phyloP scores from a whole-genome alignment of 2,888 invertebrate species.

The Baccha elongata region DNA sequence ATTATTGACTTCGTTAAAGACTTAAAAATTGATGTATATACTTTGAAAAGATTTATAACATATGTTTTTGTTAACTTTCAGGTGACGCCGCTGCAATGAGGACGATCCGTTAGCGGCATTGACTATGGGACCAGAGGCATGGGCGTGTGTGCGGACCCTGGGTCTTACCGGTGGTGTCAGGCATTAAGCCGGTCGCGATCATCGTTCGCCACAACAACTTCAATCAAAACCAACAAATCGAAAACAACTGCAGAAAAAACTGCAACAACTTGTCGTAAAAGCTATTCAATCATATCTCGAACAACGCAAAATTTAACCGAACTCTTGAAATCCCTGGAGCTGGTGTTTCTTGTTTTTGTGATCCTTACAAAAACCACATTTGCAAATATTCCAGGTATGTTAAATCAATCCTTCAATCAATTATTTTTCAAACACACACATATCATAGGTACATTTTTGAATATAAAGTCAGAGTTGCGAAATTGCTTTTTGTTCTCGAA shows the following conservation, averaged over 20 bases:
- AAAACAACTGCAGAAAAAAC: constrained; percentile 42
- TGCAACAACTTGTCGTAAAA: constrained; percentile 57
- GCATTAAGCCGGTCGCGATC: constrained; percentile 85
- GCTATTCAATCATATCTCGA: constrained; percentile 70
- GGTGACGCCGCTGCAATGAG: constrained; percentile 88
- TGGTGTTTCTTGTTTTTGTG: constrained; percentile 79
- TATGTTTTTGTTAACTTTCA: constrained; percentile 81
- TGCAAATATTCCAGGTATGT: constrained; percentile 82
- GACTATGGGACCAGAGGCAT: constrained; percentile 95
- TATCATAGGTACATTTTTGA: no score
- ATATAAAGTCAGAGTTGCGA: background rate
- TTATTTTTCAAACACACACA: background rate
- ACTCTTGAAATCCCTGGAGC: constrained; percentile 77
- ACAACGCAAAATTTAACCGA: constrained; percentile 74
- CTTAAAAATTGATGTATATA: no score
- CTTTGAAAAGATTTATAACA: background rate
- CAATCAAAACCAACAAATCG: constrained; percentile 65
- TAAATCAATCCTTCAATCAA: background rate
- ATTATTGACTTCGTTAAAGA: no score
- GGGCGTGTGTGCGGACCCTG: constrained; percentile 94
- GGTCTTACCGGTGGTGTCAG: constrained; percentile 87
- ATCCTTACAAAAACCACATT: constrained; percentile 79
- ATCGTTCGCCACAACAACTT: constrained; percentile 82
- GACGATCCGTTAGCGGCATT: constrained; percentile 90
- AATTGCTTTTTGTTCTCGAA: constrained; percentile 2